Evolutionary conservation across 2,113 vertebrate species (phyloP), one percentile per base, ranked within the genome.

Genomic region (Atrichornis clamosus): DNA sequence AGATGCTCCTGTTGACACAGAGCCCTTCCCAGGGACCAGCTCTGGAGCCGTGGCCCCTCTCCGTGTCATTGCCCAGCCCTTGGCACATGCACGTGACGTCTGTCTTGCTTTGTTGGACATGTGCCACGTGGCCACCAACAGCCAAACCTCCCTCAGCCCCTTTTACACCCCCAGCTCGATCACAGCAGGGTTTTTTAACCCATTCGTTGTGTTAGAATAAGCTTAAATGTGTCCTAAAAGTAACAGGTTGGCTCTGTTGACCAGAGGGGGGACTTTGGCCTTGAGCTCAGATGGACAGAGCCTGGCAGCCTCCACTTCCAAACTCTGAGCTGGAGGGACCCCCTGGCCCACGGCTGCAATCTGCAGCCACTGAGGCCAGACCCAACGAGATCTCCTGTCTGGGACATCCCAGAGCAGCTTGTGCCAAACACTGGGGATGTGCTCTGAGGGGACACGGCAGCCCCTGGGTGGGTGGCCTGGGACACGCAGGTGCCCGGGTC

Each of bases 1-100:
- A 23, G 70, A 19, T 30, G 21, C 49, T 39, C 5, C 26, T 64
- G 15, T 56, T 28, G 44, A 8, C 23, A 44, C 20, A 10, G 33
- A 52, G 23, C 44, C 20, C 49, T 73, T 47, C 15, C 26, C 69
- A 53, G 35, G 4, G 12, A 46, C 33, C 0, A 0, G 12, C 62
- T 65, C 52, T 37, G 41, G 46, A 67, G 27, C 32, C 9, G 1
- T 7, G 18, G 68, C 9, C 65, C 44, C 49, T 30, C 17, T 63
- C 69, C 0, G 0, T 44, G 62, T 26, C 78, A 23, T n/a, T 52
- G 52, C 56, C 39, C 60, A 87, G 35, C 63, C n/a, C 32, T 58
- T 70, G 70, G 65, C 33, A 63, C 8, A 6, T 18, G 4, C 28
- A 14, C 11, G 28, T n/a, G 70, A 30, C 10, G 9, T 39, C 69